A percentile compares a stretch with the other conserved stretches of the same genome.
These are phyloP conservation scores for Nylanderia fulva DNA, from an alignment of 1,140 invertebrate species.

Conservation along the genomic window DNA sequence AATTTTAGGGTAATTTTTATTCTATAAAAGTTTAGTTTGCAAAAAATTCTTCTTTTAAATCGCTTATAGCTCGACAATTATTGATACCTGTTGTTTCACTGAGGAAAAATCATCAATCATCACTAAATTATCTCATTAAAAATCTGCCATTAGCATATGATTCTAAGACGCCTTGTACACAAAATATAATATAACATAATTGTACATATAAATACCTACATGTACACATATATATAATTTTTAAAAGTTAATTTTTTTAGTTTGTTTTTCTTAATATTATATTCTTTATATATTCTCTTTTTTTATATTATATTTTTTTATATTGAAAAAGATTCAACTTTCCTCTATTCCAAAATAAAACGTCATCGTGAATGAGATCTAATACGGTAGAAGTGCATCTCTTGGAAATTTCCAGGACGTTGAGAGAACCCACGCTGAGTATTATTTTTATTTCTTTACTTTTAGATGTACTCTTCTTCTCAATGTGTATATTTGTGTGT, in stretches of 20 bases:
- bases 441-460: slow-evolving; percentile 39
- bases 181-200: no score
- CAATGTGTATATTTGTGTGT: no score
- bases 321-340: neutral
- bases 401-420: slow-evolving; percentile 4
- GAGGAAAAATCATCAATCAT: no score
- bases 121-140: no score
- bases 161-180: no score
- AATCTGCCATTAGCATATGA: no score
- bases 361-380: neutral
- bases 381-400: neutral
- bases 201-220: neutral
- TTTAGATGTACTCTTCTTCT: neutral
- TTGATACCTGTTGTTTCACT: no score
- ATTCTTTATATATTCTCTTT: neutral
- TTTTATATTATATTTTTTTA: neutral
- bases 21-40: no score
- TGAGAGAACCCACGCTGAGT: neutral
- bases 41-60: no score
- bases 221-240: neutral
- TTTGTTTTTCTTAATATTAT: neutral
- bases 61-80: no score
- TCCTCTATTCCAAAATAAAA: slow-evolving; percentile 2
- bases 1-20: no score
- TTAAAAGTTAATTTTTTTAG: neutral